Evolutionary conservation across 2,797 vertebrate genomes (phyloP).

Genomic region (Lerista edwardsae): DNA sequence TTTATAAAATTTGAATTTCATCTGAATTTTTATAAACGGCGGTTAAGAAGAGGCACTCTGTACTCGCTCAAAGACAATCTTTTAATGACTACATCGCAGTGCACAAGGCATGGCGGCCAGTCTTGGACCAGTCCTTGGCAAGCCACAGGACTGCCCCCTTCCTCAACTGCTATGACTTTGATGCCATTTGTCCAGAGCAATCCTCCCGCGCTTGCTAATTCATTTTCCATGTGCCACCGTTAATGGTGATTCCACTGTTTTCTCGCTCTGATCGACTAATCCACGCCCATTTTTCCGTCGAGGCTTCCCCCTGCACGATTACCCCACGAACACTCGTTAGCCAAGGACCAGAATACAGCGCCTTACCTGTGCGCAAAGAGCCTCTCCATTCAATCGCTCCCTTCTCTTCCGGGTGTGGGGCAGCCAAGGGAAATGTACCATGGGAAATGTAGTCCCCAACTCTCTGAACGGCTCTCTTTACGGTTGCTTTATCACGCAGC

Average conservation of each 20-base stretch:
- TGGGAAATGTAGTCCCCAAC: slow-evolving; percentile 24
- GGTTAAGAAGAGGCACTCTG: background rate
- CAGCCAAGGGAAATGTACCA: background rate
- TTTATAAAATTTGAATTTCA: too few species aligned
- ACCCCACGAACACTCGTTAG: too few species aligned
- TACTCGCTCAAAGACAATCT: background rate
- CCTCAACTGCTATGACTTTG: background rate
- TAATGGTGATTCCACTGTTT: too few species aligned
- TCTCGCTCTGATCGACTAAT: too few species aligned
- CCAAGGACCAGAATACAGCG: background rate
- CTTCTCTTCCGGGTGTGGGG: background rate
- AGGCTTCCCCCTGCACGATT: too few species aligned
- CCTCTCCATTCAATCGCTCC: background rate
- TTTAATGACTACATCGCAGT: background rate
- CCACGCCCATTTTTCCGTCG: background rate
- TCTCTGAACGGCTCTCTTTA: too few species aligned
- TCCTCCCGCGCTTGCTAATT: too few species aligned
- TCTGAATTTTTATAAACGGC: background rate
- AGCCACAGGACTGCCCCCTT: background rate
- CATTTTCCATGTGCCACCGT: background rate
- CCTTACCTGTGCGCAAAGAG: background rate
- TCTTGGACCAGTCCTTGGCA: background rate
- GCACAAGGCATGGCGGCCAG: background rate
- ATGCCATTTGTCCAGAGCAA: background rate
- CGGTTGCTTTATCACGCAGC: background rate